Percentiles rank a stretch among this genome's conserved stretches.
Conservation (phyloP, 2,797 vertebrate genomes). For the Mionectes olivaceus region DNA sequence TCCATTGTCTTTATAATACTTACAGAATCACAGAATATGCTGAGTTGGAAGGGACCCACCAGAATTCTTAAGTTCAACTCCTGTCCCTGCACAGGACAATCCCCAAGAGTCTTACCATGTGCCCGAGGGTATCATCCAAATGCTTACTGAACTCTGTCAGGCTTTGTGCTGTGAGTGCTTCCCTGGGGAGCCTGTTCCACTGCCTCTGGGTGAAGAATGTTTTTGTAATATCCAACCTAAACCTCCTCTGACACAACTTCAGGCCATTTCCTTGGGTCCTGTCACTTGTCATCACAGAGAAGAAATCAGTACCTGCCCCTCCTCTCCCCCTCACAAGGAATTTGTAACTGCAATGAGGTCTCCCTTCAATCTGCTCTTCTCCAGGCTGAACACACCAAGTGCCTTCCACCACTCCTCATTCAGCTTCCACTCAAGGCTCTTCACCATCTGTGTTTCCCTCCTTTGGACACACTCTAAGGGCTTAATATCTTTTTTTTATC, state of each 20-base stretch:
- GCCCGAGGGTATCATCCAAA: neutral
- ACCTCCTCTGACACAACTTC: neutral
- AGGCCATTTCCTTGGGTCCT: neutral
- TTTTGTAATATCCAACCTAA: neutral
- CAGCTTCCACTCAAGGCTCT: neutral
- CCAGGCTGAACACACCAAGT: neutral
- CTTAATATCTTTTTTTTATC: neutral
- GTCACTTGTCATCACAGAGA: neutral
- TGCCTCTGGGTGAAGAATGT: neutral
- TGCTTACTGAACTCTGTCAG: neutral
- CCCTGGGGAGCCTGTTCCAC: neutral
- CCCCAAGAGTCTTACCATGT: neutral
- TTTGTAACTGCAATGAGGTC: neutral
- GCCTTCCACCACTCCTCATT: neutral
- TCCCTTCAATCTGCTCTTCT: neutral
- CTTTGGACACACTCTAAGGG: neutral
- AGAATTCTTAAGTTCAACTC: neutral
- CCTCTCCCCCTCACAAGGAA: neutral
- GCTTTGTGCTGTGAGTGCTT: neutral
- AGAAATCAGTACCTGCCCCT: neutral
- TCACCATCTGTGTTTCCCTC: neutral
- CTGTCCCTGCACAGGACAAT: neutral
- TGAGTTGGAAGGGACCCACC: neutral
- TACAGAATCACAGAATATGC: neutral
- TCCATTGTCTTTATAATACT: neutral